These are phyloP conservation scores for Monopis laevigella DNA, from an alignment of 2,888 invertebrate species.

Conservation along the genomic window DNA sequence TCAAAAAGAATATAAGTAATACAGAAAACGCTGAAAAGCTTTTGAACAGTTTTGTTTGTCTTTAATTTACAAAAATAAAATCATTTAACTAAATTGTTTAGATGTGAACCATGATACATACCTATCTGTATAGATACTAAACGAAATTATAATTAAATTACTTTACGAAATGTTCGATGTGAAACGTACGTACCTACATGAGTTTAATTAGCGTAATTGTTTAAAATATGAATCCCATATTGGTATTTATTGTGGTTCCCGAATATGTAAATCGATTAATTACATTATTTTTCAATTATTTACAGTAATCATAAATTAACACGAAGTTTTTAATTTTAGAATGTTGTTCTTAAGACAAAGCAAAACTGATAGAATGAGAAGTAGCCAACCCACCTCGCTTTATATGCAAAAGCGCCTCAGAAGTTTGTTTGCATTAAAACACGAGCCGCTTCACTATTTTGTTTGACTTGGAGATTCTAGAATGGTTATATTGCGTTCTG, in stretches of 20 bases:
- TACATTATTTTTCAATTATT: conserved; percentile 4
- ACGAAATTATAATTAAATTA: neutral
- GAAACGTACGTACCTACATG: too few relatives aligned
- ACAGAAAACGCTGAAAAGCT: conserved; percentile 47
- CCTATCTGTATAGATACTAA: conserved; percentile 10
- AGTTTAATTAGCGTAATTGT: too few relatives aligned
- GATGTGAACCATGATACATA: conserved; percentile 48
- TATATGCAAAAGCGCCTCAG: conserved; percentile 67
- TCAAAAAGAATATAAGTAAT: conserved; percentile 32
- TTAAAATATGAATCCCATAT: too few relatives aligned
- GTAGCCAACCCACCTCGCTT: conserved; percentile 69
- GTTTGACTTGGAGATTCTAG: conserved; percentile 61
- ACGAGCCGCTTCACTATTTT: conserved; percentile 68
- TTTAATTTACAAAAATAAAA: conserved; percentile 30
- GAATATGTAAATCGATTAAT: neutral
- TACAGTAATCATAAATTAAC: conserved; percentile 15
- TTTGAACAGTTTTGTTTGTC: conserved; percentile 62
- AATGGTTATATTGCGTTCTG: conserved; percentile 67
- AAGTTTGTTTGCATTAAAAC: conserved; percentile 69
- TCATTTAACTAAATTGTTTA: neutral
- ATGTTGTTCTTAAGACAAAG: conserved; percentile 55
- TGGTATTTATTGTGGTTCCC: conserved; percentile 8
- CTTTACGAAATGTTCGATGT: neutral
- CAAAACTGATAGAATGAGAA: conserved; percentile 57
- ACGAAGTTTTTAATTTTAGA: conserved; percentile 22